Base-by-base conservation (phyloP, 2,888 invertebrate species). In the Synanthedon formicaeformis region DNA sequence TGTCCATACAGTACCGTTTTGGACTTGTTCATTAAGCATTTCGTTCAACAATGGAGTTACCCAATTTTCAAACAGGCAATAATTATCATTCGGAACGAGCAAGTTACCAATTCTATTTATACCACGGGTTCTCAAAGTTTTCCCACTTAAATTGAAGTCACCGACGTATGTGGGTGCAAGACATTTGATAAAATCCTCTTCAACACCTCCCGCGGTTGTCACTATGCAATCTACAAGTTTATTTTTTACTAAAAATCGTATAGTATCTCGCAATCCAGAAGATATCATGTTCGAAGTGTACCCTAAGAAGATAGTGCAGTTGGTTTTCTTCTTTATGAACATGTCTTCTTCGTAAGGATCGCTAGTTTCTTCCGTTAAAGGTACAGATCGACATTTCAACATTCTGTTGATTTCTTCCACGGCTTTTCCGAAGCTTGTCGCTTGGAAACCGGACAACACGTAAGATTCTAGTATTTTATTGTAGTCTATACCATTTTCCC, bases 121-220 rank as follows among this genome's bases (percentile, higher is more conserved):
- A 4, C 97, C 99, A 52, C 92, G 91, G 12, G 94, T 92, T 52
- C 98, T 89, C 14, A 98, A 88, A 51, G 88, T 83, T 76, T 91
- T 91, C 0, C 98, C 98, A 61, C 91, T 90, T 53, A 98, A 86
- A 68, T 92, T 87, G 73, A 98, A 99, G 67, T 97, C 95, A 0
- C 99, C 99, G 52, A 99, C 75, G 66, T 91, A 98, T 0, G 98
- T 99, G 0, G 97, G 96, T 1, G 96, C 96, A 53, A 99, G 88
- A 74, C 99, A 99, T 88, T 99, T 99, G 49, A 99, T 99, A 50
- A 99, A 92, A 85, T 99, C 99, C 82, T 99, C 99, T 78, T 99
- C 99, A 0, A 99, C 90, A 0, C 99, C 99, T 1, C 99, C 99
- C 0, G 99, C 99, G 11, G 98, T 97, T 0, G 99, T 96, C 1